Evolutionary conservation across 2,113 vertebrate genomes (phyloP).

Genomic region (Podocnemis expansa): DNA sequence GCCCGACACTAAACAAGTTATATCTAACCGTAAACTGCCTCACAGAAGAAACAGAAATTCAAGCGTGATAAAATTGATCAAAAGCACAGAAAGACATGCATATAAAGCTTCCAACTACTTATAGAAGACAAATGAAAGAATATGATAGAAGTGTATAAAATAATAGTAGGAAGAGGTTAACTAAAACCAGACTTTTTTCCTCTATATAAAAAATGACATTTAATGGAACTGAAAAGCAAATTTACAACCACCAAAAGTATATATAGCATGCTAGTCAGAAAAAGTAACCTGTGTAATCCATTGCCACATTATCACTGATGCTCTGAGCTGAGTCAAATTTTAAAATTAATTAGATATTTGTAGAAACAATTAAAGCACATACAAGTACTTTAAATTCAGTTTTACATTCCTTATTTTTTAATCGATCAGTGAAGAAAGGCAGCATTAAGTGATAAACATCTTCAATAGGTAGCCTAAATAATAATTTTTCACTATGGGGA

Average conservation of each 20-base stretch:
- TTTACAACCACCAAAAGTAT: background rate
- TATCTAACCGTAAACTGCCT: background rate
- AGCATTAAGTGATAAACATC: background rate
- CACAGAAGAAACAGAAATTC: background rate
- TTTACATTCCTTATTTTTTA: too few relatives aligned
- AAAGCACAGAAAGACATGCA: background rate
- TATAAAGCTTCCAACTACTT: background rate
- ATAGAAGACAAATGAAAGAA: background rate
- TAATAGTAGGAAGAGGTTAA: background rate
- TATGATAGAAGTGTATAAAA: background rate
- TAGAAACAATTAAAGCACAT: background rate
- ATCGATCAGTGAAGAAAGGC: background rate
- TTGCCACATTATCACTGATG: background rate
- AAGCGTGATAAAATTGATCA: background rate
- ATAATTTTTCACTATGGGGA: background rate
- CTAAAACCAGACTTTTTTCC: background rate
- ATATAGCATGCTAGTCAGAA: background rate
- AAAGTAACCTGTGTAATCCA: background rate
- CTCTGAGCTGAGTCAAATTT: background rate
- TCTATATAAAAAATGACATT: background rate
- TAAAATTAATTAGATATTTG: background rate
- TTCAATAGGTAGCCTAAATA: background rate
- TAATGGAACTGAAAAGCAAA: background rate
- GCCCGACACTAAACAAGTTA: background rate
- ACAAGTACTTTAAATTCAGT: background rate